Evolutionary conservation across 2,797 vertebrate species (phyloP).

Genomic region (Crypturellus tataupa): DNA sequence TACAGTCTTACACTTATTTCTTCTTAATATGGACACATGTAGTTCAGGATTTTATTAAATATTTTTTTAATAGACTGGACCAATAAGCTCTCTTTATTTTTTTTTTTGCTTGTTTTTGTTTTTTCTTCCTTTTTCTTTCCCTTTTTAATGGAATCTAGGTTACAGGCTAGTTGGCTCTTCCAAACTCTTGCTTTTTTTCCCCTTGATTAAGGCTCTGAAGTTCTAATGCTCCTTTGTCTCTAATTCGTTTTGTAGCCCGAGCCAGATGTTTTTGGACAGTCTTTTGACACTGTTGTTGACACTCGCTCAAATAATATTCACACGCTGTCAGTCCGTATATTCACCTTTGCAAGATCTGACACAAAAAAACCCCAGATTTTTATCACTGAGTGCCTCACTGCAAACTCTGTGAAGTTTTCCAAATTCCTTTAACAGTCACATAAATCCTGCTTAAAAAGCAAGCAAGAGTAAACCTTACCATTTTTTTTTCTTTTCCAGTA

Average conservation of each 20-base stretch:
- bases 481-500: conserved; percentile 42
- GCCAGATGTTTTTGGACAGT: conserved; percentile 2
- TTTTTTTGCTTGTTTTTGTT: neutral
- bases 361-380: conserved; percentile 16
- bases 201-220: conserved; percentile 1
- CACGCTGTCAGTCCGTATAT: neutral
- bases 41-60: neutral
- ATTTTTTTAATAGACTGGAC: neutral
- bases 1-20: neutral
- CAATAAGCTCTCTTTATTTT: neutral
- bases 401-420: conserved; percentile 33
- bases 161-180: neutral
- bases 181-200: neutral
- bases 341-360: conserved; percentile 2
- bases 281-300: neutral
- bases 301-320: conserved; percentile 15
- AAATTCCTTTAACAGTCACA: conserved; percentile 28
- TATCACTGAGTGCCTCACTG: conserved; percentile 15
- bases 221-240: conserved; percentile 2
- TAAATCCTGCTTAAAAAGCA: conserved; percentile 39
- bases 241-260: conserved; percentile 18
- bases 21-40: neutral
- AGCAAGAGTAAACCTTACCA: conserved; percentile 19
- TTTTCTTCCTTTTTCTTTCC: neutral
- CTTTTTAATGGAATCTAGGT: neutral